Percentiles rank a stretch among this genome's conserved stretches.
These are phyloP conservation scores for Monopterus albus DNA, from an alignment of 2,113 vertebrate genomes.

Conservation along the genomic window DNA sequence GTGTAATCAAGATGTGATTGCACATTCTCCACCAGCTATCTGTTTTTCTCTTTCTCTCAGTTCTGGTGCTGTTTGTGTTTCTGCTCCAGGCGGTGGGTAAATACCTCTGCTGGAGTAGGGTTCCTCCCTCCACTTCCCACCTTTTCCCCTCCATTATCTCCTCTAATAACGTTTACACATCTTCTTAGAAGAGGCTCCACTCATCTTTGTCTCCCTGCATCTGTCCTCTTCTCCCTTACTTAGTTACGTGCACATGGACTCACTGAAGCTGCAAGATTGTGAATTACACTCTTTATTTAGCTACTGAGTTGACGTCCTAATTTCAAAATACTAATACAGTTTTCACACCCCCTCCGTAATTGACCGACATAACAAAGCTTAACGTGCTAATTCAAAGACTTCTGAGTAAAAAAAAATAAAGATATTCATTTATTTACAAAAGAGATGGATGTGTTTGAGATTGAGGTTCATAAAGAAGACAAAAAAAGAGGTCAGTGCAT, in stretches of 20 bases:
- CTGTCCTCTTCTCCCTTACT: constrained; percentile 5
- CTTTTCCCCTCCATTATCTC: constrained; percentile 73
- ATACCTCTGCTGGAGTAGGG: constrained; percentile 74
- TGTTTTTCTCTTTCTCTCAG: constrained; percentile 53
- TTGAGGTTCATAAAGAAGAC: no score
- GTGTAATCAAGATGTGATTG: constrained; percentile 19
- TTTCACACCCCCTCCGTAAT: no score
- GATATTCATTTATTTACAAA: no score
- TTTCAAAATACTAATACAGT: neutral
- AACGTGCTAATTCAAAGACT: no score
- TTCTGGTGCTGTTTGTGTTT: constrained; percentile 75
- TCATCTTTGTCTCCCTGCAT: constrained; percentile 51
- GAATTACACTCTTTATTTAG: neutral
- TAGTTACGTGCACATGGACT: neutral
- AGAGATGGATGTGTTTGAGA: no score
- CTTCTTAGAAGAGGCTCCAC: constrained; percentile 70
- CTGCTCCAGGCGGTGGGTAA: constrained; percentile 79
- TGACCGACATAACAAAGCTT: no score
- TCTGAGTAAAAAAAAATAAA: no score
- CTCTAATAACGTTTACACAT: constrained; percentile 83
- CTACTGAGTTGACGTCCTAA: neutral
- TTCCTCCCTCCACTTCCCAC: constrained; percentile 47
- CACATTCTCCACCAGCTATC: constrained; percentile 4
- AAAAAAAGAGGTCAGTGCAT: no score
- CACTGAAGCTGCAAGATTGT: neutral